Conservation (phyloP, 2,113 vertebrate species). For the Haplochromis burtoni region DNA sequence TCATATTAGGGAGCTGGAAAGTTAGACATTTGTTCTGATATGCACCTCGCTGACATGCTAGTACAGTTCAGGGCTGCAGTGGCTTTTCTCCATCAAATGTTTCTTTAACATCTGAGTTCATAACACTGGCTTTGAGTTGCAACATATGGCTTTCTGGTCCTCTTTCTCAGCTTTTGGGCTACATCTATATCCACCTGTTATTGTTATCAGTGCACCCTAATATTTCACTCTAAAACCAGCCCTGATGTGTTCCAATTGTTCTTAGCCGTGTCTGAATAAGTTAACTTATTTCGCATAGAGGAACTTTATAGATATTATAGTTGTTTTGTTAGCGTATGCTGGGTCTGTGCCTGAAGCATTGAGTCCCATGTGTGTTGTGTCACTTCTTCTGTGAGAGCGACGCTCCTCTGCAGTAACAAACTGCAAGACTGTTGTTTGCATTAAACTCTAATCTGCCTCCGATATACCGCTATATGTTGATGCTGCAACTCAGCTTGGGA, state of each 20-base stretch:
- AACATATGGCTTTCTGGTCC: not conserved
- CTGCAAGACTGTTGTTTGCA: constrained; percentile 14
- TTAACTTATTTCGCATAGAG: constrained; percentile 32
- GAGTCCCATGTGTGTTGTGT: not conserved
- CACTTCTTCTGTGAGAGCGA: not conserved
- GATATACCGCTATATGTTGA: constrained; percentile 43
- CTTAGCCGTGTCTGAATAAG: constrained; percentile 40
- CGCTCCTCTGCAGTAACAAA: not conserved
- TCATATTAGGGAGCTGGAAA: not conserved
- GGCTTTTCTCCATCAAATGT: not conserved
- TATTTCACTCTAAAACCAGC: not conserved
- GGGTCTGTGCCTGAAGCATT: constrained; percentile 21
- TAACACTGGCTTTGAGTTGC: not conserved
- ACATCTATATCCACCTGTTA: not conserved
- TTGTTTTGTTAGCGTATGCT: constrained; percentile 1
- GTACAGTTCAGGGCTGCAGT: not conserved
- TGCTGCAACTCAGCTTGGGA: constrained; percentile 28
- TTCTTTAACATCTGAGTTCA: not conserved
- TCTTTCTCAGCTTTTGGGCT: not conserved
- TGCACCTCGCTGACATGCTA: not conserved
- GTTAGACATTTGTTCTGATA: not conserved
- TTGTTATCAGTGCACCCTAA: not conserved
- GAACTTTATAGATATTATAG: constrained; percentile 1
- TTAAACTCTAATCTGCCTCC: constrained; percentile 49
- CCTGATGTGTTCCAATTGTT: not conserved